Evolutionary conservation across 2,113 vertebrate genomes (phyloP).

Genomic region (Dasyornis broadbenti): DNA sequence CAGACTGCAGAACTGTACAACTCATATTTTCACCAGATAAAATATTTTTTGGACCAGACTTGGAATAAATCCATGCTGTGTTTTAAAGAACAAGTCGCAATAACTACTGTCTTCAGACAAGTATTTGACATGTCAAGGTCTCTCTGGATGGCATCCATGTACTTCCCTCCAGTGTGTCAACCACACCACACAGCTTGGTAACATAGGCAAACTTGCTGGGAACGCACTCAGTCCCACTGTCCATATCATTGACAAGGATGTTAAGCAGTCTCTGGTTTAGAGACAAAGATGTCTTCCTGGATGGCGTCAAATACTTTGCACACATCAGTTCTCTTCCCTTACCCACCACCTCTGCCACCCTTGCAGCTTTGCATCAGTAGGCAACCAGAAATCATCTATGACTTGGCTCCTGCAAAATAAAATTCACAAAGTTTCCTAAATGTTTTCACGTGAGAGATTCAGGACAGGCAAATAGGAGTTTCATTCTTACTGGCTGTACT

Average conservation of each 20-base stretch:
- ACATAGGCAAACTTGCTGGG: not conserved
- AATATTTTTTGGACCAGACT: not conserved
- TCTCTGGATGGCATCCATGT: not conserved
- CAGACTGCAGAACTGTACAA: not conserved
- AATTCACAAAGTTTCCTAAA: not conserved
- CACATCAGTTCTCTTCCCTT: not conserved
- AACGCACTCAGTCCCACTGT: not conserved
- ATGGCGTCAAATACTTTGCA: not conserved
- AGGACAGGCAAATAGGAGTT: not conserved
- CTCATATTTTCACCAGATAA: not conserved
- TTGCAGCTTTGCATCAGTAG: not conserved
- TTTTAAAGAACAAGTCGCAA: not conserved
- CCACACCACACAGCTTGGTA: not conserved
- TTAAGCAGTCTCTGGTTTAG: not conserved
- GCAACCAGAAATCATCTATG: not conserved
- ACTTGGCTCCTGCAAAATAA: not conserved
- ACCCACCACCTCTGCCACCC: not conserved
- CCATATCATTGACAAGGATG: not conserved
- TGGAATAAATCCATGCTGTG: not conserved
- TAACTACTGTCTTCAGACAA: not conserved
- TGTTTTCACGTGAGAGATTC: not conserved
- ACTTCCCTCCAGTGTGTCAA: not conserved
- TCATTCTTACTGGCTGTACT: not conserved
- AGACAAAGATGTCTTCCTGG: not conserved
- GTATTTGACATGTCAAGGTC: not conserved